Base-by-base conservation (phyloP, 2,113 vertebrate genomes). In the Ploceus nigricollis region DNA sequence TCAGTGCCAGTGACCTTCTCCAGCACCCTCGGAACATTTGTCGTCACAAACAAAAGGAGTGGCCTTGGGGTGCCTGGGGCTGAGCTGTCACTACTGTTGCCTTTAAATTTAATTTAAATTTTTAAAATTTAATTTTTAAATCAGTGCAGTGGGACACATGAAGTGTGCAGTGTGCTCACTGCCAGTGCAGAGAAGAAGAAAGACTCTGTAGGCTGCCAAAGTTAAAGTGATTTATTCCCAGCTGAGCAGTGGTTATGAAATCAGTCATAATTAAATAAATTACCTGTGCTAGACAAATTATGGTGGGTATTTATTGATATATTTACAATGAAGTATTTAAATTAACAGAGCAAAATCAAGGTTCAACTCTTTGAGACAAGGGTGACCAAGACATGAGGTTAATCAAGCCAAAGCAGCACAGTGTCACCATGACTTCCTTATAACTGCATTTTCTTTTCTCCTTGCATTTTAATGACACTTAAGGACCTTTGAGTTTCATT, bases 1-100 rank as follows among this genome's bases (percentile, higher is more conserved):
- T 27, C 60, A n/a, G 42, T 1, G 2, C 56, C 0, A 2, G 11
- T n/a, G 68, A 28, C 42, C 28, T 44, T 27, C 37, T 48, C 22
- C 69, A 65, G 47, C 47, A 39, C 9, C 56, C 65, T 78, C 11
- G 4, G 33, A 58, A 10, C 15, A 8, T 40, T 48, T 31, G 20
- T 39, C 61, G 45, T 37, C 40, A 21, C 8, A 17, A 50, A 48
- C 58, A 35, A 3, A 3, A 0, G 42, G 48, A 69, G 10, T 39
- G 78, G 6, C 14, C 30, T 56, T 20, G 35, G 42, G 18, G 28
- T 69, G 40, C 42, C 48, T 31, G 42, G 23, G 51, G 4, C 7
- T 28, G 45, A 63, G 56, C 28, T 54, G 45, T n/a, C 70, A 30
- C 44, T 21, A 6, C 15, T 13, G 6, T 3, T 47, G 20, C 75